phyloP scores from a whole-genome alignment of 1,140 invertebrate species.

The Cotesia vestalis region DNA sequence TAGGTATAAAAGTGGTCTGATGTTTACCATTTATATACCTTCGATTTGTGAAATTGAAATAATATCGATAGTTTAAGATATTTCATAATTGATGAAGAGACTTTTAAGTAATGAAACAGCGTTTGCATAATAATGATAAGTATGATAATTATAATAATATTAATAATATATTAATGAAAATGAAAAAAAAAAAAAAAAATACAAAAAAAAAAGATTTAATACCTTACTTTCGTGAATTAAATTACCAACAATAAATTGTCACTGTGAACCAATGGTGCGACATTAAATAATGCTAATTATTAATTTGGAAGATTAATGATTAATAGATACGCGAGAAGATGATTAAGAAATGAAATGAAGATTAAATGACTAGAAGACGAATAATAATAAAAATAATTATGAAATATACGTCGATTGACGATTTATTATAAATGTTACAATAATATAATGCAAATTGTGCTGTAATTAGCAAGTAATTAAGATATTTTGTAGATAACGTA shows the following conservation, averaged over 20 bases:
- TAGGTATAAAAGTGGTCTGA: slow-evolving; percentile 48
- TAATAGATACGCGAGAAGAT: slow-evolving; percentile 19
- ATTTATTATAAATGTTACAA: slow-evolving; percentile 62
- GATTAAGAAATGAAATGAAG: slow-evolving; percentile 10
- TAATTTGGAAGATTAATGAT: background rate
- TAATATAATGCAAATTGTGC: slow-evolving; percentile 65
- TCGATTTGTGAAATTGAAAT: slow-evolving; percentile 56
- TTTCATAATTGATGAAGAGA: slow-evolving; percentile 54
- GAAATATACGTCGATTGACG: slow-evolving; percentile 48
- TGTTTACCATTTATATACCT: slow-evolving; percentile 47
- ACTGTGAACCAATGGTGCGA: slow-evolving; percentile 43
- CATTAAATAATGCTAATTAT: slow-evolving; percentile 42
- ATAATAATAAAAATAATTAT: slow-evolving; percentile 14
- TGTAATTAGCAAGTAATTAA: slow-evolving; percentile 67
- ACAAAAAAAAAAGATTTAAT: slow-evolving; percentile 39
- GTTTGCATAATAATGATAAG: slow-evolving; percentile 51
- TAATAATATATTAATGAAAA: slow-evolving; percentile 15
- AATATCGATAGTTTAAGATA: slow-evolving; percentile 62
- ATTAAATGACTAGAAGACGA: slow-evolving; percentile 2
- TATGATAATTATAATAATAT: slow-evolving; percentile 26
- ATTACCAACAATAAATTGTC: slow-evolving; percentile 16
- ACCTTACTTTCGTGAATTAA: background rate
- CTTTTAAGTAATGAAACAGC: slow-evolving; percentile 36
- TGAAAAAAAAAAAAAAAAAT: slow-evolving; percentile 11
- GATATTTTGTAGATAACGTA: slow-evolving; percentile 65